Conservation (phyloP, 2,797 vertebrate species). For the Gymnoscopelus microlampas region DNA sequence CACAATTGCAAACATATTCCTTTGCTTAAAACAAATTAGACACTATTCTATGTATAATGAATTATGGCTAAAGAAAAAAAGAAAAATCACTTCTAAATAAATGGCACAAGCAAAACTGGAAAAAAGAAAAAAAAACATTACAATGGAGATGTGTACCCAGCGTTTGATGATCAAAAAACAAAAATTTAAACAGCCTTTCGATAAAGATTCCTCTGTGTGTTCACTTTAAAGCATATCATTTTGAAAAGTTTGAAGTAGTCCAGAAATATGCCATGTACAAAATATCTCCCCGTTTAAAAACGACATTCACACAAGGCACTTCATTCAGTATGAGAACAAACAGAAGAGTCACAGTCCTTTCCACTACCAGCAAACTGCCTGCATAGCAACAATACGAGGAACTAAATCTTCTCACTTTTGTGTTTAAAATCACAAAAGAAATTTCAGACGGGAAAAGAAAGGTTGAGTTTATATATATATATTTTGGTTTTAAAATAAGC, state of each 20-base stretch:
- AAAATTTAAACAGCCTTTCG: constrained; percentile 80
- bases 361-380: constrained; percentile 86
- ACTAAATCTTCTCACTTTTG: constrained; percentile 71
- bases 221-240: constrained; percentile 88
- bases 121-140: constrained; percentile 51
- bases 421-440: constrained; percentile 67
- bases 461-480: constrained; percentile 32
- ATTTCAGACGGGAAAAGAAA: constrained; percentile 41
- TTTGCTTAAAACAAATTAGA: constrained; percentile 65
- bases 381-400: constrained; percentile 86
- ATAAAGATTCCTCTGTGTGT: constrained; percentile 82
- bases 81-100: constrained; percentile 72
- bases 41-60: constrained; percentile 71
- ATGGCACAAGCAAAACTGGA: constrained; percentile 71
- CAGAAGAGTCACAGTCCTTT: constrained; percentile 86
- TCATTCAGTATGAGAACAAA: constrained; percentile 90
- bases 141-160: constrained; percentile 72
- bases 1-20: constrained; percentile 73
- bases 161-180: constrained; percentile 58
- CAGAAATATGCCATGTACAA: constrained; percentile 93
- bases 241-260: constrained; percentile 89
- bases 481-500: constrained; percentile 83
- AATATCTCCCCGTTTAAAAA: constrained; percentile 89
- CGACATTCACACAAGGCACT: constrained; percentile 99
- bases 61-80: constrained; percentile 60